These are phyloP conservation scores for Ciconia maguari DNA, from an alignment of 2,113 vertebrate species.

Conservation along the genomic window DNA sequence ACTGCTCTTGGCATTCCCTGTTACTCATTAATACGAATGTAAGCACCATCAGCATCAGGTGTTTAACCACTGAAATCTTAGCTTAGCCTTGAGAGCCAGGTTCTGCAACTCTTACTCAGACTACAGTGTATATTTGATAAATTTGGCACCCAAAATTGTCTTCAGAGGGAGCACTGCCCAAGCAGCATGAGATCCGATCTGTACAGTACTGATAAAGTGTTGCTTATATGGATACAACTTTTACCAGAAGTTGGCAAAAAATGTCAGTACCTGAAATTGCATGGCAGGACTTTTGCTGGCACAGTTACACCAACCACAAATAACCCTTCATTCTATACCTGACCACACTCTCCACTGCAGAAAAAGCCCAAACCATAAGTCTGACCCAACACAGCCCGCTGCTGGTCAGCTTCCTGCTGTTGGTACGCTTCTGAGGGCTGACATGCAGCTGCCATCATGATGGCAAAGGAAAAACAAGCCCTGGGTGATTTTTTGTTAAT, in stretches of 20 bases:
- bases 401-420: neutral
- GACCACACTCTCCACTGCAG: neutral
- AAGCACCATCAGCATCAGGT: neutral
- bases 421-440: neutral
- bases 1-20: neutral
- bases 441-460: neutral
- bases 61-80: neutral
- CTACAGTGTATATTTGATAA: neutral
- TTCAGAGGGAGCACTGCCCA: neutral
- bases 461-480: neutral
- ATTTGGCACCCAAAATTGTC: neutral
- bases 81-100: neutral
- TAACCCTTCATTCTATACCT: neutral
- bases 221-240: neutral
- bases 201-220: neutral
- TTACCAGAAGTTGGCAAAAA: neutral
- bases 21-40: conserved; percentile 26
- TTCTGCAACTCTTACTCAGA: neutral
- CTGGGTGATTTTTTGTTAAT: neutral
- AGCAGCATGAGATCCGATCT: neutral
- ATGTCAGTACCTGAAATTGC: neutral
- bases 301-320: neutral
- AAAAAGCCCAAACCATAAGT: neutral
- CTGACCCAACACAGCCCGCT: neutral
- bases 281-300: neutral